These are phyloP conservation scores for Aspidapion aeneum DNA, from an alignment of 2,888 invertebrate species.

Conservation along the genomic window DNA sequence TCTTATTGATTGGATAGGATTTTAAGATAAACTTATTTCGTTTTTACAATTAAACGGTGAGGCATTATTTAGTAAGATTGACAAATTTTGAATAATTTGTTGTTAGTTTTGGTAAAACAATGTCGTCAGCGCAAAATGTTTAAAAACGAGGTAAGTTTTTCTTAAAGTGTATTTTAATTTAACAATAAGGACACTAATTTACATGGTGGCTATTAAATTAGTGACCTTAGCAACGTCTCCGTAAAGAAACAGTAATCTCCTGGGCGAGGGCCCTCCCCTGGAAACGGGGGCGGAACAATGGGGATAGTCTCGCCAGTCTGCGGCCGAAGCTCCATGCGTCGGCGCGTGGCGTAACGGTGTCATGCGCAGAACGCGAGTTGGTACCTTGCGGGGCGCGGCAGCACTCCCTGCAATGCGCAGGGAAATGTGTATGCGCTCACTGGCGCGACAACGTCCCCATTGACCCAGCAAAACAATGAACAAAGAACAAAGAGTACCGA, in stretches of 20 bases:
- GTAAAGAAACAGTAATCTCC: not conserved
- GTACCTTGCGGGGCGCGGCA: not conserved
- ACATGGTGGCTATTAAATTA: not conserved
- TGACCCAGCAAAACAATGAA: not conserved
- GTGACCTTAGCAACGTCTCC: not conserved
- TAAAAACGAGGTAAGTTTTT: too few relatives aligned
- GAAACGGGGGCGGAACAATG: not conserved
- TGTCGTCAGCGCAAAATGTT: too few relatives aligned
- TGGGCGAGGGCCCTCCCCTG: not conserved
- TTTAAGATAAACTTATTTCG: too few relatives aligned
- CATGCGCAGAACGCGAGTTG: not conserved
- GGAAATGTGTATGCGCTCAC: not conserved
- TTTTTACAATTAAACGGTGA: too few relatives aligned
- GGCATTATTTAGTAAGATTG: too few relatives aligned
- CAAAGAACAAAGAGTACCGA: not conserved
- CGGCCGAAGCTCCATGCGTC: too few relatives aligned
- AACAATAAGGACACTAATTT: too few relatives aligned
- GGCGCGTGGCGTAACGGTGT: too few relatives aligned
- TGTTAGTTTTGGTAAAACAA: too few relatives aligned
- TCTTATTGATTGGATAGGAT: too few relatives aligned
- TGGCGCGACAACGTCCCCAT: not conserved
- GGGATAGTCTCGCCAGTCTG: not conserved
- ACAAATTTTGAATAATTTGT: too few relatives aligned
- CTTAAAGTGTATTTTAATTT: too few relatives aligned
- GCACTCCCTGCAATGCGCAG: not conserved